Percentiles rank a stretch among this genome's conserved stretches.
Evolutionary conservation across 2,888 invertebrate genomes (phyloP).

Genomic region (Amblyteles armatorius): DNA sequence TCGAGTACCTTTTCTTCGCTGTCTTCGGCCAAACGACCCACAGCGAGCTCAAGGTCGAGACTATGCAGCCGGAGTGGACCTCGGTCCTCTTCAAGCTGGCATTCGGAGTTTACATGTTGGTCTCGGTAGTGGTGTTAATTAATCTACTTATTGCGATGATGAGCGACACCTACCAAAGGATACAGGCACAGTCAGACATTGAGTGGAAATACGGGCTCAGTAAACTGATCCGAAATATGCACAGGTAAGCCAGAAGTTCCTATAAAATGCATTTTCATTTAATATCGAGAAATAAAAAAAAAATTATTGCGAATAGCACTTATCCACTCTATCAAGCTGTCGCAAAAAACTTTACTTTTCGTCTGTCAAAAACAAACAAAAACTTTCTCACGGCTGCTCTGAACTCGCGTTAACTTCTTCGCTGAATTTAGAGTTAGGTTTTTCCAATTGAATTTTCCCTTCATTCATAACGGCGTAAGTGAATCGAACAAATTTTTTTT

Average conservation of each 20-base stretch:
- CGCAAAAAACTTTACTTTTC: neutral
- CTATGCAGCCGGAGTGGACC: conserved; percentile 92
- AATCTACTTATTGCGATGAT: conserved; percentile 99
- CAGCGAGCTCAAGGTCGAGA: conserved; percentile 92
- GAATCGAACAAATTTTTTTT: too few species aligned
- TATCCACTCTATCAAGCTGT: neutral
- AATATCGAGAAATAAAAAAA: neutral
- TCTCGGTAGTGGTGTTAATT: conserved; percentile 98
- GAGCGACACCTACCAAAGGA: conserved; percentile 99
- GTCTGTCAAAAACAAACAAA: neutral
- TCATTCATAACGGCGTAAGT: too few species aligned
- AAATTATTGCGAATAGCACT: conserved; percentile 3
- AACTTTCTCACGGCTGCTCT: neutral
- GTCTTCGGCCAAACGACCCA: conserved; percentile 97
- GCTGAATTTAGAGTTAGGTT: neutral
- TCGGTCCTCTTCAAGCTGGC: conserved; percentile 95
- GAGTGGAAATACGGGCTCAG: conserved; percentile 93
- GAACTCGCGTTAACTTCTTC: neutral
- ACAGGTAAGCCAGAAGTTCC: conserved; percentile 84
- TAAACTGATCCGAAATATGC: conserved; percentile 92
- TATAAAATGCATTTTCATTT: neutral
- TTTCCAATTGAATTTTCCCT: neutral
- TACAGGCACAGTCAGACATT: conserved; percentile 95
- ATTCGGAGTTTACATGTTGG: conserved; percentile 99
- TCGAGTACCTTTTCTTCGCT: conserved; percentile 99